phyloP scores from a whole-genome alignment of 1,140 invertebrate species.

The Pseudomyrmex flavicornis region DNA sequence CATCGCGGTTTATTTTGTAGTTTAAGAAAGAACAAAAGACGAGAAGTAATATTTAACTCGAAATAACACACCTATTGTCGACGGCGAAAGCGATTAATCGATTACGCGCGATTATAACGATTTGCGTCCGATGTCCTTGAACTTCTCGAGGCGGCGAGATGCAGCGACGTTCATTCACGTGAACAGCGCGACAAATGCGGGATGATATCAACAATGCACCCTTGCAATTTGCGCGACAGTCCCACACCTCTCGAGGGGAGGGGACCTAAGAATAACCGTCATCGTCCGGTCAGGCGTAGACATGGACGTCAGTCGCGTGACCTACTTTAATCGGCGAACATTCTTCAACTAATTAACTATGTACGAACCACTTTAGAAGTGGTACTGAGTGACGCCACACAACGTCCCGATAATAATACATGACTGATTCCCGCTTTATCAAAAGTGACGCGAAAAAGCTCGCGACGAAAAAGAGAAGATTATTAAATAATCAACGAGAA shows the following conservation, averaged over 20 bases:
- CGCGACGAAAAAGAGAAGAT: constrained; percentile 3
- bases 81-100: constrained; percentile 16
- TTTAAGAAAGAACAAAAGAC: background rate
- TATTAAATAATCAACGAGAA: constrained; percentile 40
- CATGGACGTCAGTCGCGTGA: constrained; percentile 71
- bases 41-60: background rate
- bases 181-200: constrained; percentile 42
- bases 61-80: background rate
- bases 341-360: constrained; percentile 73
- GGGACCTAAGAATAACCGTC: constrained; percentile 71
- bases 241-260: constrained; percentile 15
- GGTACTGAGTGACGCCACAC: constrained; percentile 10
- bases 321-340: constrained; percentile 74
- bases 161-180: constrained; percentile 57
- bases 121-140: constrained; percentile 18
- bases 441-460: constrained; percentile 12
- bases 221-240: constrained; percentile 31
- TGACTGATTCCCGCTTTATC: constrained; percentile 40
- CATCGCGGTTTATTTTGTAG: background rate
- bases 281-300: constrained; percentile 69
- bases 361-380: constrained; percentile 58
- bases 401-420: constrained; percentile 38
- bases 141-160: constrained; percentile 39
- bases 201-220: constrained; percentile 38
- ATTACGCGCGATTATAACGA: constrained; percentile 20